These are phyloP conservation scores for Anastrepha obliqua DNA, from an alignment of 1,140 invertebrate genomes.

Conservation along the genomic window DNA sequence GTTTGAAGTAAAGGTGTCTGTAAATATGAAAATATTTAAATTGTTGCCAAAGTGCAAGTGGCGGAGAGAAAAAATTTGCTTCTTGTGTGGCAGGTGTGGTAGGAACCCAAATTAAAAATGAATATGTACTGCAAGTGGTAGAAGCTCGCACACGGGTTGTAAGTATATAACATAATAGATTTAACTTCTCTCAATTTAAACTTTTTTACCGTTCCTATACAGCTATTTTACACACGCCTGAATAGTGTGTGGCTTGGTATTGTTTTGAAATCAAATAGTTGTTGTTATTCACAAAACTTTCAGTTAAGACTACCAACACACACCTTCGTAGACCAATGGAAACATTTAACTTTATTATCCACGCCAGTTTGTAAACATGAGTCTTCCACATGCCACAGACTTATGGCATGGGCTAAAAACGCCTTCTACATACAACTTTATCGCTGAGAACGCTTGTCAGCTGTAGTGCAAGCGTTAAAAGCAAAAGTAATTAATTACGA, in stretches of 20 bases:
- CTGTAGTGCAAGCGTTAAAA: constrained; percentile 29
- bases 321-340: not conserved
- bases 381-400: not conserved
- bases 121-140: too few species aligned
- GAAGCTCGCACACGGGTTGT: too few species aligned
- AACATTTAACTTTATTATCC: constrained; percentile 45
- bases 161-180: too few species aligned
- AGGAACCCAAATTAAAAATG: too few species aligned
- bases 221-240: not conserved
- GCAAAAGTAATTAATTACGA: constrained; percentile 47
- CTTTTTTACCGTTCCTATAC: too few species aligned
- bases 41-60: too few species aligned
- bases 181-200: too few species aligned
- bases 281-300: constrained; percentile 33
- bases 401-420: not conserved
- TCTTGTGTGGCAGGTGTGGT: too few species aligned
- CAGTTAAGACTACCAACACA: not conserved
- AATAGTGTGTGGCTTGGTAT: not conserved
- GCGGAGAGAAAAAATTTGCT: too few species aligned
- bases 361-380: not conserved
- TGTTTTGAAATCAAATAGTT: constrained; percentile 18
- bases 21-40: too few species aligned
- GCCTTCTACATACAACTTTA: not conserved
- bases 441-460: constrained; percentile 35
- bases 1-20: too few species aligned